Evolutionary conservation across 1,140 invertebrate genomes (phyloP), one percentile per base, ranked within the genome.

Genomic region (Eulimnadia texana): DNA sequence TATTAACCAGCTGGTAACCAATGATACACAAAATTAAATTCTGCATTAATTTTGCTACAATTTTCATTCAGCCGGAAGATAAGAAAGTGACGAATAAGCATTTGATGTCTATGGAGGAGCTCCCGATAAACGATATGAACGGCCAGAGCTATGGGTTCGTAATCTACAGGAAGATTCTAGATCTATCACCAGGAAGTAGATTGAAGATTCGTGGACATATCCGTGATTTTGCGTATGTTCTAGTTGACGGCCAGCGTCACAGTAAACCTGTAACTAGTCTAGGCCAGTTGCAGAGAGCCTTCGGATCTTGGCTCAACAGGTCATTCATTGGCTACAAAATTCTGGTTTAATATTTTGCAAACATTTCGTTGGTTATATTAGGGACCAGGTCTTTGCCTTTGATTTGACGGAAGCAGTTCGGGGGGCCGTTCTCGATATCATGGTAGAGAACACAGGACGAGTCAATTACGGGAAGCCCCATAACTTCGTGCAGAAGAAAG

Each of bases 361-460:
- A n/a, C n/a, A n/a, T 64, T 68, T 74, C 54, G 77, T 74, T 1
- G 64, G 78, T 33, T 72, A 77, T 52, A 55, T 25, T 55, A 60
- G 54, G 22, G 47, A 63, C 50, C 9, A 25, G 16, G 3, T 19
- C 2, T 63, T 60, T 47, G 9, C 6, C 22, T 60, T 60, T 27
- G 49, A n/a, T 13, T 19, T 62, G 29, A 13, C 25, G 27, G 53
- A 62, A 24, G 50, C 49, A 10, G 65, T 57, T 58, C 52, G 63
- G 61, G 22, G 53, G 42, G 49, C 49, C 19, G n/a, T 52, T 16
- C 24, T 63, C 23, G 78, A 81, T 62, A 70, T 82, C 33, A 58
- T 83, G 1, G 79, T 82, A 1, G 80, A 82, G 67, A 82, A 83
- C 67, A 72, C 75, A 60, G 80, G 78, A 0, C 67, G 81, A 55